A percentile compares a stretch with the other conserved stretches of the same genome.
phyloP scores from a whole-genome alignment of 2,888 invertebrate genomes.

The Sinelater perroti region DNA sequence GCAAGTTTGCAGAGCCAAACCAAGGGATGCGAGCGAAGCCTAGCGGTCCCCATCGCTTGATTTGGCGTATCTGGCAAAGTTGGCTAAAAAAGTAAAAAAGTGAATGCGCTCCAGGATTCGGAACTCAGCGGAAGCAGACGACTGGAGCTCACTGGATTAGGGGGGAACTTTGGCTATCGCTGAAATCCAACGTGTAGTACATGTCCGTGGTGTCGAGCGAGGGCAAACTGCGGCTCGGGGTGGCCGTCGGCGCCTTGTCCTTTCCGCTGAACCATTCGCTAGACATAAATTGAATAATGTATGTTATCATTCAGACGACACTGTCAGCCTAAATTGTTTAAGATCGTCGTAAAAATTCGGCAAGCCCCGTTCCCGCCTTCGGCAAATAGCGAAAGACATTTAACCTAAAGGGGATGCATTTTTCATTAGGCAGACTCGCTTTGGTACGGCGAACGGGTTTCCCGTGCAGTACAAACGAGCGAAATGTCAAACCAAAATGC shows the following conservation, averaged over 20 bases:
- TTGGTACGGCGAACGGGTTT: no score
- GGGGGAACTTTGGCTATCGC: constrained; percentile 78
- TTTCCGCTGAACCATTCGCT: constrained; percentile 53
- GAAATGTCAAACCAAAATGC: no score
- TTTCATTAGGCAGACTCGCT: no score
- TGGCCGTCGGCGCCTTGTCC: constrained; percentile 56
- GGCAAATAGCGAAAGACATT: not conserved
- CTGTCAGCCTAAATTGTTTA: constrained; percentile 17
- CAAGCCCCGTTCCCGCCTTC: no score
- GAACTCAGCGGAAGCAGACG: constrained; percentile 13
- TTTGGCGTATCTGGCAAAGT: constrained; percentile 17
- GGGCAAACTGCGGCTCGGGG: constrained; percentile 64
- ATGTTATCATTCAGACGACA: constrained; percentile 15
- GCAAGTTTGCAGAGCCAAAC: no score
- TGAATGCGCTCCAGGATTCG: constrained; percentile 14
- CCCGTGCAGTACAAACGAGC: no score
- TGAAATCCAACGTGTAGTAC: constrained; percentile 81
- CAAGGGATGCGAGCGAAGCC: constrained; percentile 9
- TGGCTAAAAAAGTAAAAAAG: constrained; percentile 15
- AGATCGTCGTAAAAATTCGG: not conserved
- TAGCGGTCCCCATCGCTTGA: constrained; percentile 14
- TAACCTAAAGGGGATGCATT: not conserved
- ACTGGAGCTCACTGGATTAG: constrained; percentile 68
- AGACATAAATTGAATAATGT: constrained; percentile 18
- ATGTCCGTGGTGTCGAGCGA: constrained; percentile 75